A percentile compares a stretch with the other conserved stretches of the same genome.
Conservation (phyloP, 2,797 vertebrate species). For the Muscicapa striata region DNA sequence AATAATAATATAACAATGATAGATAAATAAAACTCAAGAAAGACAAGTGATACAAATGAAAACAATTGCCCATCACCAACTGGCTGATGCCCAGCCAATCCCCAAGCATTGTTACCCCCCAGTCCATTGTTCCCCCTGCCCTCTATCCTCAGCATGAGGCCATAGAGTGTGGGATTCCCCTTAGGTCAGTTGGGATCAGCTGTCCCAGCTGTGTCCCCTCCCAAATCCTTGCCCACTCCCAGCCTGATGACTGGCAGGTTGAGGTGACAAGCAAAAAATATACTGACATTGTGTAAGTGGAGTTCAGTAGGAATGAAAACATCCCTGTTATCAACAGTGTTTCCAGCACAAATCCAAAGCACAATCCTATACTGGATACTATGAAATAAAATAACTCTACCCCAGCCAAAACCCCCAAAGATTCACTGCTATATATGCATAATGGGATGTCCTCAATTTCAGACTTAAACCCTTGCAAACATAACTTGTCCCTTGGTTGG, state of each 20-base stretch:
- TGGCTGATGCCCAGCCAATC: not conserved
- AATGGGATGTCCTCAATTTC: not conserved
- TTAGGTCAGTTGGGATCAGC: not conserved
- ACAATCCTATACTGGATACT: not conserved
- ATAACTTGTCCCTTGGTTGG: not conserved
- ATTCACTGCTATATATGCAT: not conserved
- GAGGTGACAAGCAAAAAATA: not conserved
- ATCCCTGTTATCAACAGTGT: not conserved
- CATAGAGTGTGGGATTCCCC: not conserved
- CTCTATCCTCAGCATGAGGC: not conserved
- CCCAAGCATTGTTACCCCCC: not conserved
- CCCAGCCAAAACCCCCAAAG: not conserved
- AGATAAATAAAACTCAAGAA: not conserved
- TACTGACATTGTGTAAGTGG: accelerated
- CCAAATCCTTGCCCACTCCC: not conserved
- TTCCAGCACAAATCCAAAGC: not conserved
- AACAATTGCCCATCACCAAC: not conserved
- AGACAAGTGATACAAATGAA: not conserved
- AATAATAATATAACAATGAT: not conserved
- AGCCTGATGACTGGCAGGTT: not conserved
- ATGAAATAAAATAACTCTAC: not conserved
- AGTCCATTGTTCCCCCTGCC: accelerated
- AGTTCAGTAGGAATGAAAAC: not conserved
- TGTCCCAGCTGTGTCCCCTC: not conserved
- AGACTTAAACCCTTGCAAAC: not conserved